phyloP scores from a whole-genome alignment of 2,888 invertebrate genomes.

The Drosophila fungiperda region DNA sequence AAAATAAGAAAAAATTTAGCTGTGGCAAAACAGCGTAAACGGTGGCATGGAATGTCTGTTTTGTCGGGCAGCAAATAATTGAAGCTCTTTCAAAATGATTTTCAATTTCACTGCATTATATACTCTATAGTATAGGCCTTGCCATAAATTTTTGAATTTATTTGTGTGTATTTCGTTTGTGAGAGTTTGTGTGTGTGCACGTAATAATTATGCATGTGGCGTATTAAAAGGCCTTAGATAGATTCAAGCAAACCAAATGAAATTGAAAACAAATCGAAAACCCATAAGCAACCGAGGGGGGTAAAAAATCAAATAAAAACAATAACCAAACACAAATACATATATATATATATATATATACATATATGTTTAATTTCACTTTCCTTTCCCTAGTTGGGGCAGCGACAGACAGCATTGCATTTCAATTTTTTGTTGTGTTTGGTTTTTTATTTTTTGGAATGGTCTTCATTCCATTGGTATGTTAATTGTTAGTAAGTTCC shows the following conservation, averaged over 20 bases:
- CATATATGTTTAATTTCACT: conserved; percentile 65
- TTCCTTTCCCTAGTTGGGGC: conserved; percentile 71
- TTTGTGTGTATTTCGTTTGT: neutral
- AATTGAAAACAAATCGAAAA: conserved; percentile 74
- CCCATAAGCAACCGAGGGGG: conserved; percentile 17
- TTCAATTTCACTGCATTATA: conserved; percentile 71
- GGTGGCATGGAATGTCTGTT: conserved; percentile 68
- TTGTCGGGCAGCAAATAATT: conserved; percentile 71
- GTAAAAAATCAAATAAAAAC: conserved; percentile 4
- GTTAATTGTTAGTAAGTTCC: conserved; percentile 61
- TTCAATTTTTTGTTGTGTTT: conserved; percentile 54
- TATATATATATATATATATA: neutral
- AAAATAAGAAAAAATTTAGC: conserved; percentile 29
- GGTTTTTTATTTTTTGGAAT: conserved; percentile 53
- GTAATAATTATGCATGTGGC: conserved; percentile 76
- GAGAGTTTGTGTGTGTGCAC: conserved; percentile 30
- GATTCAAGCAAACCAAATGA: conserved; percentile 56
- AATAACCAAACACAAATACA: neutral
- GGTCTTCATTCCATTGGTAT: conserved; percentile 59
- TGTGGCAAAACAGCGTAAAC: conserved; percentile 66
- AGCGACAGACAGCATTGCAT: conserved; percentile 69
- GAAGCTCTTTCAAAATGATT: conserved; percentile 75
- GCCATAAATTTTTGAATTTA: conserved; percentile 37
- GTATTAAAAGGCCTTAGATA: conserved; percentile 76
- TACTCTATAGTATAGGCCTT: conserved; percentile 50